Conservation (phyloP, 2,888 invertebrate species). For the Campaea margaritaria region DNA sequence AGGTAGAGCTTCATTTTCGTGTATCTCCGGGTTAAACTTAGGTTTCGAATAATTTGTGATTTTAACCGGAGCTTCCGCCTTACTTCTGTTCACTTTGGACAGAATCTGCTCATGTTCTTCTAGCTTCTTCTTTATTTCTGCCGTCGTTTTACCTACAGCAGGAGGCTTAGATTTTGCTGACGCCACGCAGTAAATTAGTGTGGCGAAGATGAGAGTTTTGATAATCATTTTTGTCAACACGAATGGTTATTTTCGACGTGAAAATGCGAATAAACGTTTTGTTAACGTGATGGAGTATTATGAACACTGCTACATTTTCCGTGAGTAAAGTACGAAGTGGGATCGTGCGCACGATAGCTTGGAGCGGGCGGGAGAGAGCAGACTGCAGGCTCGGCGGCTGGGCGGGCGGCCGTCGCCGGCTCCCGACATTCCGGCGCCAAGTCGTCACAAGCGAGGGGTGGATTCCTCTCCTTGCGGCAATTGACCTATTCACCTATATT, state of each 20-base stretch:
- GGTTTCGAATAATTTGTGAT: constrained; percentile 63
- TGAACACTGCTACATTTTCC: constrained; percentile 2
- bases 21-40: constrained; percentile 53
- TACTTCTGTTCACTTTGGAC: constrained; percentile 56
- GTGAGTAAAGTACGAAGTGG: not conserved
- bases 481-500: constrained; percentile 11
- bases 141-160: constrained; percentile 48
- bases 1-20: constrained; percentile 44
- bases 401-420: constrained; percentile 43
- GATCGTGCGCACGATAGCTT: constrained; percentile 18
- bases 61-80: constrained; percentile 59
- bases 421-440: constrained; percentile 61
- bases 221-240: constrained; percentile 2
- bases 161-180: constrained; percentile 48
- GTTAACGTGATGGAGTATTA: not conserved
- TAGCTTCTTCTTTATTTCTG: constrained; percentile 63
- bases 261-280: not conserved
- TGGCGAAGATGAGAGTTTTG: constrained; percentile 4
- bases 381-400: constrained; percentile 45
- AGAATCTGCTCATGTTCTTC: constrained; percentile 63
- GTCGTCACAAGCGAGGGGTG: constrained; percentile 10
- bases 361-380: constrained; percentile 44
- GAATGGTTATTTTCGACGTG: not conserved
- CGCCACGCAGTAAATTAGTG: constrained; percentile 11
- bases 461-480: constrained; percentile 28